Evolutionary conservation across 2,797 vertebrate species (phyloP), one percentile per base, ranked within the genome.

Genomic region (Sciurus vulgaris): DNA sequence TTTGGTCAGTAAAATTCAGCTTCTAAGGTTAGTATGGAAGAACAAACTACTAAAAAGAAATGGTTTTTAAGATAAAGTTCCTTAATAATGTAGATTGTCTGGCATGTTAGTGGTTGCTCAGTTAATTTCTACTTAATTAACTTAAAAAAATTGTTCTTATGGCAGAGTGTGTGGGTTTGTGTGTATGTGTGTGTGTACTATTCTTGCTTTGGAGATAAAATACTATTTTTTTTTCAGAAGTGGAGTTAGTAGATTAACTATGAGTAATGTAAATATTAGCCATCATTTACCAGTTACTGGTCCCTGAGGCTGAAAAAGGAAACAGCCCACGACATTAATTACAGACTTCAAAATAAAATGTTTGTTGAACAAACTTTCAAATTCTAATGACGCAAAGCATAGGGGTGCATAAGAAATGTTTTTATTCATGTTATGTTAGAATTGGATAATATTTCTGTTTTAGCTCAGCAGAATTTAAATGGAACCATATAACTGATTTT

Each of bases 391-490:
- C 96, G 17, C 38, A 85, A 85, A 96, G 30, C 67, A 89, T 70
- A 47, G 89, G 70, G 17, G 38, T 86, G 54, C 67, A 91, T 96
- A 89, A 94, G 76, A 61, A 92, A 96, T 94, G 87, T 26, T 41
- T 95, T 97, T 97, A 93, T 91, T 93, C 90, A 84, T 97, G 96
- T 96, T 96, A 77, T 76, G 70, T 72, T 56, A n/a, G 0, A 28
- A 72, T 69, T 97, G 82, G 98, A 70, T 97, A 98, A 97, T 65
- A 86, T 89, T 91, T 98, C 82, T 97, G 12, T 93, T 96, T 56
- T 97, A 95, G 96, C 84, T 97, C 67, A 91, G 96, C 81, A 97
- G 67, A 82, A 77, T 97, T 98, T 98, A 94, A 97, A 94, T 96
- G 92, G 54, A 97, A 41, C 54, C 94, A 33, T 59, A 95, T 96